Evolutionary conservation across 2,888 invertebrate species (phyloP).

Genomic region (Melolontha melolontha): DNA sequence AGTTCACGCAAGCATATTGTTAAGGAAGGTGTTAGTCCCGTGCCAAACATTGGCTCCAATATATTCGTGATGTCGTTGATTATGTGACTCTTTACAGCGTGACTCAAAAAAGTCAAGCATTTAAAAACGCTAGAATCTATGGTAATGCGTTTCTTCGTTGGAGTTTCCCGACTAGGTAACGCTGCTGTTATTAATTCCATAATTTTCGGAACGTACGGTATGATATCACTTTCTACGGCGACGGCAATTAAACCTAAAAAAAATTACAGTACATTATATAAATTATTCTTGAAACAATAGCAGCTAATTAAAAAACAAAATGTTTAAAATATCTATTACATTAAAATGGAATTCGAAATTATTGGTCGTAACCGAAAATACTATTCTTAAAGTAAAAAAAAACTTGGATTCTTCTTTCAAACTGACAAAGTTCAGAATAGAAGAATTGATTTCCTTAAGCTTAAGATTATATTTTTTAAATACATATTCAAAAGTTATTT

Average conservation of each 20-base stretch:
- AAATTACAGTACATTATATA: not conserved
- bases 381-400: no score
- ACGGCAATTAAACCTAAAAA: constrained; percentile 83
- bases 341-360: no score
- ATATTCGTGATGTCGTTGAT: constrained; percentile 84
- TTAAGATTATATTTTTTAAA: no score
- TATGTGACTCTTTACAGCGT: constrained; percentile 84
- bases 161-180: constrained; percentile 79
- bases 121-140: constrained; percentile 93
- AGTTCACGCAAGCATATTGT: constrained; percentile 93
- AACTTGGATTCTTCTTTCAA: no score
- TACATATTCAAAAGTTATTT: no score
- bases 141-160: constrained; percentile 79
- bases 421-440: no score
- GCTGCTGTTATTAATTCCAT: constrained; percentile 73
- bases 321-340: no score
- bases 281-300: not conserved
- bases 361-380: no score
- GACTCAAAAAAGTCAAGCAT: constrained; percentile 91
- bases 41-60: constrained; percentile 91
- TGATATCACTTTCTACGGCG: constrained; percentile 86
- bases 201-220: constrained; percentile 82
- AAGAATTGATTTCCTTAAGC: no score
- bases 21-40: constrained; percentile 89
- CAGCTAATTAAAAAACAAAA: no score